Evolutionary conservation across 2,113 vertebrate genomes (phyloP).

Genomic region (Microtus richardsoni): DNA sequence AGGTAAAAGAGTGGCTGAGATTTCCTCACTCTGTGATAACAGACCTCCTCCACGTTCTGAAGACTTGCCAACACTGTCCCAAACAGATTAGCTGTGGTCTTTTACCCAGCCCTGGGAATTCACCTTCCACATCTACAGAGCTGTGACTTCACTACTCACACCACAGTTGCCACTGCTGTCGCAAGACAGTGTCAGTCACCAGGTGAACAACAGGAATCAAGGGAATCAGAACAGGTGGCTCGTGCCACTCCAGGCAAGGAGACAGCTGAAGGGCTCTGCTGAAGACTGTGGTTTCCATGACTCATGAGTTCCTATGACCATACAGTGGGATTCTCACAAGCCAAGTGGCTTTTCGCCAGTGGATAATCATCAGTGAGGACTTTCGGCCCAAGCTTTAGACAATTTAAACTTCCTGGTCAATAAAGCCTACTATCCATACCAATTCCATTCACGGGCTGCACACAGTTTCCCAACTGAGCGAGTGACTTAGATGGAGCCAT

Average conservation of each 20-base stretch:
- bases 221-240: neutral
- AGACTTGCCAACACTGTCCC: neutral
- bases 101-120: neutral
- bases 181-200: neutral
- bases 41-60: neutral
- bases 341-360: neutral
- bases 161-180: neutral
- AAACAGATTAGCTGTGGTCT: neutral
- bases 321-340: neutral
- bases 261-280: neutral
- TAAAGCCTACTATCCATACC: neutral
- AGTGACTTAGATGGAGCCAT: neutral
- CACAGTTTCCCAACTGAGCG: neutral
- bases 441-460: neutral
- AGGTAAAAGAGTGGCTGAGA: conserved; percentile 13
- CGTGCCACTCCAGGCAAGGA: neutral
- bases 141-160: neutral
- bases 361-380: conserved; percentile 24
- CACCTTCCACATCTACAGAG: neutral
- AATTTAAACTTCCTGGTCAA: conserved; percentile 32
- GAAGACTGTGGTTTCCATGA: neutral
- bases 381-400: conserved; percentile 43
- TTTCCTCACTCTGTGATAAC: neutral
- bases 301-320: neutral
- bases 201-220: neutral